phyloP scores from a whole-genome alignment of 2,888 invertebrate species.

The Netelia fuscicornis region DNA sequence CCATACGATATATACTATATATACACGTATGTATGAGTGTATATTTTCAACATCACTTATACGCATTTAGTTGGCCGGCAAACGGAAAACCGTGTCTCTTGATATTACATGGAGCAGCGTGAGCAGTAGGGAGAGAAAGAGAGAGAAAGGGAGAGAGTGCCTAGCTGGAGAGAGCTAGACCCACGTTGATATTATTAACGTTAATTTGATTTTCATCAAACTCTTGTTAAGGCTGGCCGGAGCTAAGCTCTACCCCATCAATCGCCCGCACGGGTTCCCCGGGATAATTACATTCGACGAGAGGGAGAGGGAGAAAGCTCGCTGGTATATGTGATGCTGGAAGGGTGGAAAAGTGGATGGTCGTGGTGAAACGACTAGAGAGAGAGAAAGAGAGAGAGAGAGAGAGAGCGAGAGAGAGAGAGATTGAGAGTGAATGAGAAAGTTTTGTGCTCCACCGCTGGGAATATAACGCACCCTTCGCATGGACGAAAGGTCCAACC shows the following conservation, averaged over 20 bases:
- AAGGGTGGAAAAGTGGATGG: slow-evolving; percentile 52
- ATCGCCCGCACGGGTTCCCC: slow-evolving; percentile 65
- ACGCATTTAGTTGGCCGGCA: slow-evolving; percentile 38
- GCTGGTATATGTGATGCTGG: slow-evolving; percentile 8
- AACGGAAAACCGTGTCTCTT: slow-evolving; percentile 61
- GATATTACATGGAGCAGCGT: slow-evolving; percentile 48
- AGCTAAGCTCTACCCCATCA: slow-evolving; percentile 71
- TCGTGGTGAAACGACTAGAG: slow-evolving; percentile 45
- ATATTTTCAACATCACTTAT: slow-evolving; percentile 21
- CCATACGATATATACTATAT: slow-evolving; percentile 3
- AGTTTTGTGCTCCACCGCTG: slow-evolving; percentile 60
- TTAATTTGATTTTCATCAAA: slow-evolving; percentile 73
- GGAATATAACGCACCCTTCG: slow-evolving; percentile 54
- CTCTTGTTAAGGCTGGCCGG: slow-evolving; percentile 71
- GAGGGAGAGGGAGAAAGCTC: slow-evolving; percentile 46
- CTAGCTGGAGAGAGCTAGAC: slow-evolving; percentile 50
- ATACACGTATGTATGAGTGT: slow-evolving; percentile 5
- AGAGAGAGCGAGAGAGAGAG: slow-evolving; percentile 62
- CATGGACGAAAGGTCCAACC: slow-evolving; percentile 63
- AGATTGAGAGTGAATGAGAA: slow-evolving; percentile 58
- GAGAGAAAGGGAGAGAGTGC: slow-evolving; percentile 1
- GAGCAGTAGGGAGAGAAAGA: neutral
- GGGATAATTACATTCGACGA: slow-evolving; percentile 69
- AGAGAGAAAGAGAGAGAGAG: slow-evolving; percentile 40
- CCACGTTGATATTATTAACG: slow-evolving; percentile 70